These are phyloP conservation scores for Nycticryphes semicollaris DNA, from an alignment of 2,113 vertebrate genomes.

Conservation along the genomic window DNA sequence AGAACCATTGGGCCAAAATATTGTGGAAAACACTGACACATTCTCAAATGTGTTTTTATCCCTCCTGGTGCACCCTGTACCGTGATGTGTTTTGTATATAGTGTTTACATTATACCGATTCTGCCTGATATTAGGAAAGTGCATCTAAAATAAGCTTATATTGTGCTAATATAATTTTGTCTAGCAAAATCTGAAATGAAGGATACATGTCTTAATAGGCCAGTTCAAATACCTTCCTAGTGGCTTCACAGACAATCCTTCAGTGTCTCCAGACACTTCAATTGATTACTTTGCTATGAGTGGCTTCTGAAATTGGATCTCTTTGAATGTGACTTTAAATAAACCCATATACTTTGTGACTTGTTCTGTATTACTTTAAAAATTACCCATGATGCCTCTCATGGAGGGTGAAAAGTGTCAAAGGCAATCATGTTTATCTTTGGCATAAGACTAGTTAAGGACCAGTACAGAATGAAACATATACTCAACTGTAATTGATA, in stretches of 20 bases:
- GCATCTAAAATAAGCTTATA: neutral
- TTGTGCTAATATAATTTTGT: neutral
- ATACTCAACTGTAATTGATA: neutral
- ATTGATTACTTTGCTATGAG: neutral
- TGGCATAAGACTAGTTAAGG: neutral
- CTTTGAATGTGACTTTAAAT: neutral
- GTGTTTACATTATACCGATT: neutral
- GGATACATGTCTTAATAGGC: neutral
- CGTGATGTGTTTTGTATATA: neutral
- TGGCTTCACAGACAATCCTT: neutral
- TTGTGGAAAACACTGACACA: accelerated
- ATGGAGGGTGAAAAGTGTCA: neutral
- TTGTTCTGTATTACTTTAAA: neutral
- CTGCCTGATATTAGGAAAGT: neutral
- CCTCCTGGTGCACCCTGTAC: neutral
- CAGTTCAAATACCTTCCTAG: neutral
- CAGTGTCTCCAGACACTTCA: neutral
- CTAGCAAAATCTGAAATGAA: neutral
- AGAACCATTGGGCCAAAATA: neutral
- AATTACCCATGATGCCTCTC: neutral
- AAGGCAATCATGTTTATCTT: neutral
- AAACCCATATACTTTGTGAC: neutral
- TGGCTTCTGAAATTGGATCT: neutral
- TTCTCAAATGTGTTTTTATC: neutral
- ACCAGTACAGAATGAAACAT: neutral